Base-by-base conservation (phyloP, 2,888 invertebrate genomes). In the Anagyrus pseudococci region DNA sequence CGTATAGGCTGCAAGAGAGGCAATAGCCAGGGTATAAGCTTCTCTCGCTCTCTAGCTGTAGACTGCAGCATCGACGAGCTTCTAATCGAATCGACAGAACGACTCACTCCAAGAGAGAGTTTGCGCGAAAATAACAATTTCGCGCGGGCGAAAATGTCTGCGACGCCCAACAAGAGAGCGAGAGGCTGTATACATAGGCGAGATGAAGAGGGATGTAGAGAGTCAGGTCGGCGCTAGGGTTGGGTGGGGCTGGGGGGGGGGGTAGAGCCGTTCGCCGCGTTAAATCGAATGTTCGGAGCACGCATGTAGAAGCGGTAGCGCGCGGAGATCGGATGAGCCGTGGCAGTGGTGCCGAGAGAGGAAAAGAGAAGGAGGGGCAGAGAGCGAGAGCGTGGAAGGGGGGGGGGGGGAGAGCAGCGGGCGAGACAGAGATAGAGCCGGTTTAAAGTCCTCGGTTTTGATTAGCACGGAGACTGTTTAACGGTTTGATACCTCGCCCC, bases 401-500 rank as follows among this genome's bases (percentile, higher is more conserved):
- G 15, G 44, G 41, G 25, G 41, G 48, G 46, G 48, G 15, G 46
- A 64, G 67, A 49, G 70, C n/a, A 26, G 48, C 29, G 23, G 15
- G 44, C 33, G 25, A 47, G 48, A 44, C 46, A 13, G 46, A 64
- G 67, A 49, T 69, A n/a, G n/a, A n/a, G n/a, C 66, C 70, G 71
- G 62, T 72, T 70, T 71, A 72, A 72, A 69, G 71, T 70, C 70
- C 69, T 81, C 78, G 78, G 80, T 81, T 81, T 81, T 81, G 81
- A 82, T 81, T 81, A 81, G 81, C 80, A 79, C 78, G 78, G 80
- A 80, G 80, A 81, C 80, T 81, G 81, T 81, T 82, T 81, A 81
- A 81, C 81, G 80, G 80, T 81, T 80, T 80, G 80, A 80, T 81
- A 81, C 81, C 81, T 81, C 79, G 77, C 62, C 76, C 19, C 20